Evolutionary conservation across 2,888 invertebrate genomes (phyloP), one percentile per base, ranked within the genome.

Genomic region (Torymus auratus): DNA sequence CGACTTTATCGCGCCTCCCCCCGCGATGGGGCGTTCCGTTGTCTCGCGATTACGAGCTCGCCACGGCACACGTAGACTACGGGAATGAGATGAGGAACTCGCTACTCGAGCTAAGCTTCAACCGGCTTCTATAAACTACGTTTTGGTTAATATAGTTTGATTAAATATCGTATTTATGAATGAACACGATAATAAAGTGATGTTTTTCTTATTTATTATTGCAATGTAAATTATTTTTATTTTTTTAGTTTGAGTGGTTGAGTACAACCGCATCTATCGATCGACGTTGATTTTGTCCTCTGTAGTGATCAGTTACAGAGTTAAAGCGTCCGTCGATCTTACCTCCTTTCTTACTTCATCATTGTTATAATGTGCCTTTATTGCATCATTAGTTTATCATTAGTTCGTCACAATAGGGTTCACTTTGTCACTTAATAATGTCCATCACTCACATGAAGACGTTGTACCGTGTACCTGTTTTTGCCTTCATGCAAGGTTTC

Each of bases 1-100:
- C 61, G 71, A 71, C 72, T 72, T 67, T 61, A 71, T 76, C 80
- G 52, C 14, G 52, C 5, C 76, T 58, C 61, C 55, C 68, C 71
- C 55, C 50, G 53, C 12, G 7, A 41, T 2, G 62, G 64, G 41
- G 10, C 28, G 5, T 28, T 17, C 50, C 11, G 50, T 50, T 41
- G 52, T 41, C 41, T 41, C 5, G 41, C 41, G 5, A 41, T 41
- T 41, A 41, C 41, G 41, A 41, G 41, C 41, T 41, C 41, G 41
- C 41, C 41, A 7, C 41, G 7, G 7, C 41, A 7, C 41, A 41
- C 41, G 41, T 41, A 7, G 41, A 41, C 41, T 41, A 41, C 41
- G 41, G 41, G 41, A 41, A 41, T 41, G 41, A 62, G 23, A 65
- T 52, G n/a, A 10, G 5, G n/a, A 53, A 67, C 65, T 70, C 41